These are phyloP conservation scores for Bombus pyrosoma DNA, from an alignment of 1,140 invertebrate species.

Conservation along the genomic window DNA sequence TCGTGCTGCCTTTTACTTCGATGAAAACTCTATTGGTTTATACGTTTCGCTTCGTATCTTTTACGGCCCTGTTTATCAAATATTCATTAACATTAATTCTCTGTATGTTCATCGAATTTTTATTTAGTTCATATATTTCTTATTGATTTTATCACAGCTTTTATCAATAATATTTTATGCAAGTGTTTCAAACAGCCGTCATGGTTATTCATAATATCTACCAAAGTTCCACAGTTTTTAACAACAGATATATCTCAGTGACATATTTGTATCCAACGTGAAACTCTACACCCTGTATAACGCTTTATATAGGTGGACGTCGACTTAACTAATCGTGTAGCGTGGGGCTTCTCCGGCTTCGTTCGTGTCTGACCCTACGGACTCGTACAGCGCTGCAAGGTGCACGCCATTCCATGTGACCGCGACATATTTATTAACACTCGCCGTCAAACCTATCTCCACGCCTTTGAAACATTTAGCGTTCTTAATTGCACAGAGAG, in stretches of 20 bases:
- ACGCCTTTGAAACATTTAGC: neutral
- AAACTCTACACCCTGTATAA: constrained; percentile 23
- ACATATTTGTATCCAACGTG: neutral
- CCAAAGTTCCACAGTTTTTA: too few species aligned
- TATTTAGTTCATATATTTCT: too few species aligned
- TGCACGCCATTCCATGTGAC: constrained; percentile 64
- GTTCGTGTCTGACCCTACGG: constrained; percentile 72
- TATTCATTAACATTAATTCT: neutral
- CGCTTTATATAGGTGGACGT: constrained; percentile 75
- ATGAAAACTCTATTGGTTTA: neutral
- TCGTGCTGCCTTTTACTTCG: too few species aligned
- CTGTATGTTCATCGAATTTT: neutral
- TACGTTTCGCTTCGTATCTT: neutral
- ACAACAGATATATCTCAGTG: neutral
- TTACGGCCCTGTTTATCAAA: too few species aligned
- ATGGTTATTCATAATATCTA: neutral
- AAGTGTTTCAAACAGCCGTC: neutral
- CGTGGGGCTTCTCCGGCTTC: constrained; percentile 76
- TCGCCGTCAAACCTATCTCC: constrained; percentile 7
- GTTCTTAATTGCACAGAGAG: neutral
- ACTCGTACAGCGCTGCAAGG: constrained; percentile 38
- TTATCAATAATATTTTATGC: neutral
- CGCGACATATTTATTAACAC: constrained; percentile 53
- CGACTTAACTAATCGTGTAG: constrained; percentile 77
- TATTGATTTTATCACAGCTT: neutral